A percentile compares a stretch with the other conserved stretches of the same genome.
Conservation (phyloP, 2,797 vertebrate species). For the Crenuchus spilurus region DNA sequence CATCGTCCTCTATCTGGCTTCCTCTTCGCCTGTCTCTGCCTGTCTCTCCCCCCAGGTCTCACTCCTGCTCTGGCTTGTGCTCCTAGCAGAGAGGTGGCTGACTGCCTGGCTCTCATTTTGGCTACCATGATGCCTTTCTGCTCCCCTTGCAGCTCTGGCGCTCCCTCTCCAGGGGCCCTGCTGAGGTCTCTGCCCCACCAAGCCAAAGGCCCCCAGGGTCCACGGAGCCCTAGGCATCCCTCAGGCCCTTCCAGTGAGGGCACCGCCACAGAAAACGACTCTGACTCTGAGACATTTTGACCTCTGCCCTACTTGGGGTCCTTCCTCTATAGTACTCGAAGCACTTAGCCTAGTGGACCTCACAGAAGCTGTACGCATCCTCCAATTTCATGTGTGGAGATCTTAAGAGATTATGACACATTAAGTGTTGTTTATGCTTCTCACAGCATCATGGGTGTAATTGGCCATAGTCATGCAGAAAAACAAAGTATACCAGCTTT, state of each 20-base stretch:
- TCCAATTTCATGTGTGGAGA: background rate
- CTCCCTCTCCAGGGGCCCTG: constrained; percentile 88
- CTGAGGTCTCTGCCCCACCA: constrained; percentile 75
- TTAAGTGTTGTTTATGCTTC: constrained; percentile 38
- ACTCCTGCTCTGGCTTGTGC: constrained; percentile 98
- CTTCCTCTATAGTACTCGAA: constrained; percentile 48
- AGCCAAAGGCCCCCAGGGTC: constrained; percentile 60
- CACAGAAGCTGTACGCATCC: constrained; percentile 19
- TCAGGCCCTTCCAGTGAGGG: constrained; percentile 75
- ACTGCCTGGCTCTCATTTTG: constrained; percentile 99
- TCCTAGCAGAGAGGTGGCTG: constrained; percentile 97
- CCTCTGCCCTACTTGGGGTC: constrained; percentile 47
- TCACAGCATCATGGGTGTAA: background rate
- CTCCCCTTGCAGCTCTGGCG: constrained; percentile 95
- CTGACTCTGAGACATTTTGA: constrained; percentile 95
- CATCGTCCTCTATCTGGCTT: constrained; percentile 18
- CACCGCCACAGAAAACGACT: constrained; percentile 88
- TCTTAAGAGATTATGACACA: constrained; percentile 15
- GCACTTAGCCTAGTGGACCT: constrained; percentile 48
- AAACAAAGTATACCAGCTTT: no score
- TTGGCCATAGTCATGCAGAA: no score
- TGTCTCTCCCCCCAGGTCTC: constrained; percentile 82
- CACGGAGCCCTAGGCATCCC: constrained; percentile 71
- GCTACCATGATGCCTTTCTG: constrained; percentile 99
- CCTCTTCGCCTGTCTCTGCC: constrained; percentile 59